These are phyloP conservation scores for Poeciliopsis turrubarensis DNA, from an alignment of 2,113 vertebrate species.

Conservation along the genomic window DNA sequence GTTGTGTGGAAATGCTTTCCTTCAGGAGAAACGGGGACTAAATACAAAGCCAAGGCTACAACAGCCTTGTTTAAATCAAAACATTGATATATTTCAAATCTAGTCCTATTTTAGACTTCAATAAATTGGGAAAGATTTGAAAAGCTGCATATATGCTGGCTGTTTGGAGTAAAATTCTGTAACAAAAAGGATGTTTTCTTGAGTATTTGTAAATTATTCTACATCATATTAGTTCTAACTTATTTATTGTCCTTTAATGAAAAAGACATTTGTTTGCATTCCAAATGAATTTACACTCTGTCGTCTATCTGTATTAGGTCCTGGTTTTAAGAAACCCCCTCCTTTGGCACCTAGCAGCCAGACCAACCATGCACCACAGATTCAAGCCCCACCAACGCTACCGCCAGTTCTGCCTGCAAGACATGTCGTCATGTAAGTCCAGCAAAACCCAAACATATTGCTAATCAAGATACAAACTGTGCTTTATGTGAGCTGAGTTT, in stretches of 20 bases:
- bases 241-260: not conserved
- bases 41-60: too few relatives aligned
- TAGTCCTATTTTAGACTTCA: too few relatives aligned
- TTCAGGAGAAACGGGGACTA: not conserved
- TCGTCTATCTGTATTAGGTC: conserved; percentile 42
- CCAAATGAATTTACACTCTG: not conserved
- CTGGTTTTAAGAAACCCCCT: conserved; percentile 47
- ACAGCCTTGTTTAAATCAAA: too few relatives aligned
- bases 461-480: not conserved
- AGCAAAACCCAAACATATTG: not conserved
- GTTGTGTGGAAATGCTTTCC: not conserved
- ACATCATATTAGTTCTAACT: not conserved
- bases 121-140: not conserved
- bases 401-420: conserved; percentile 87
- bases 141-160: not conserved
- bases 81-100: too few relatives aligned
- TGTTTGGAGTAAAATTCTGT: too few relatives aligned
- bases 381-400: conserved; percentile 50
- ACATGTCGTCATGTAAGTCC: conserved; percentile 73
- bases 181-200: not conserved
- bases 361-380: conserved; percentile 40
- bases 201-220: not conserved
- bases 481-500: not conserved
- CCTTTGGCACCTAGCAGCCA: conserved; percentile 58
- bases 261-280: not conserved